Conservation (phyloP, 2,888 invertebrate genomes). For the Stegana nigrithorax region DNA sequence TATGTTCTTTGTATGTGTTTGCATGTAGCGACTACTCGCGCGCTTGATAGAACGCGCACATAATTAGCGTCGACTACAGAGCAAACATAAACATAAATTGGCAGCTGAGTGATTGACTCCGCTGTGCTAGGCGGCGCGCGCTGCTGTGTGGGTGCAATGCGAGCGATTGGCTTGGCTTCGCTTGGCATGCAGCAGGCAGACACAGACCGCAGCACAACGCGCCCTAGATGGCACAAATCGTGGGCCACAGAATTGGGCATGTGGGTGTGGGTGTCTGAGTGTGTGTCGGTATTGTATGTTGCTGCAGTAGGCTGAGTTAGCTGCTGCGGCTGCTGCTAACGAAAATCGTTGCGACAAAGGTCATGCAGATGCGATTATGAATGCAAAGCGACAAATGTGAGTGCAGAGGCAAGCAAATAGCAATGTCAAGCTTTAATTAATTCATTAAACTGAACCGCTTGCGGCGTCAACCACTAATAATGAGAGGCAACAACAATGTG, state of each 20-base stretch:
- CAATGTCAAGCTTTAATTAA: slow-evolving; percentile 48
- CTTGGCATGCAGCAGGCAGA: background rate
- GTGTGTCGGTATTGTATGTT: background rate
- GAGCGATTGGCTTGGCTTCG: background rate
- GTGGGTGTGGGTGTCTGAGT: background rate
- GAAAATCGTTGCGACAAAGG: slow-evolving; percentile 48
- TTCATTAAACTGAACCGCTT: slow-evolving; percentile 51
- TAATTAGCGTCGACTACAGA: too few species aligned
- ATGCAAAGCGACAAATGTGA: background rate
- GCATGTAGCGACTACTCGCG: too few species aligned
- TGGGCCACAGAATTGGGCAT: background rate
- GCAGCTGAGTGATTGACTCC: too few species aligned
- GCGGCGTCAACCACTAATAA: slow-evolving; percentile 33
- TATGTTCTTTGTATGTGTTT: too few species aligned
- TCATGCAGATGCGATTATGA: slow-evolving; percentile 31
- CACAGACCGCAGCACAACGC: background rate
- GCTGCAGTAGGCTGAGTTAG: slow-evolving; percentile 21
- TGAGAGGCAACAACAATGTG: background rate
- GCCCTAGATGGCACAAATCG: background rate
- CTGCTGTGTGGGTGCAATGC: background rate
- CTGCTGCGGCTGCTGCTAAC: too few species aligned
- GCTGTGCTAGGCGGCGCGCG: too few species aligned
- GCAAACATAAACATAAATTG: slow-evolving; percentile 2
- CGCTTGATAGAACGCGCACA: background rate
- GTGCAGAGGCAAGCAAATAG: slow-evolving; percentile 24